Evolutionary conservation across 2,797 vertebrate species (phyloP).

Genomic region (Enteromius argenteus): DNA sequence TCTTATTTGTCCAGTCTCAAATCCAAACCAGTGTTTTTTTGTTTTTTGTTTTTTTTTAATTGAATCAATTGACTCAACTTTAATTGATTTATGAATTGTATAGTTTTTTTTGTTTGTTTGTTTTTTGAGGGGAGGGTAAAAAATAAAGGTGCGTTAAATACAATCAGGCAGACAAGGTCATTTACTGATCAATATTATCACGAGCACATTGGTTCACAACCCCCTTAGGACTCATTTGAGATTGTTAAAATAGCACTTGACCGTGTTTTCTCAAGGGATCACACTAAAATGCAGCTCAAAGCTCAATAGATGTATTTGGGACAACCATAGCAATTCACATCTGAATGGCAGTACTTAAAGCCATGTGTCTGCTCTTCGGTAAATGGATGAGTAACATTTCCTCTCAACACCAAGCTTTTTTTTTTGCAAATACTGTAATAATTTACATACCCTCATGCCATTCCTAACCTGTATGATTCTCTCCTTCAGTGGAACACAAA

Average conservation of each 20-base stretch:
- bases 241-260: conserved; percentile 21
- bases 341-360: not conserved
- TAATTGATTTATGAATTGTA: not conserved
- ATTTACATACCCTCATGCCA: not conserved
- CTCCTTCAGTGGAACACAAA: not conserved
- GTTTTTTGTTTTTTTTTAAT: not conserved
- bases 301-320: not conserved
- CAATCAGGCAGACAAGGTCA: conserved; percentile 33
- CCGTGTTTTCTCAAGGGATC: conserved; percentile 11
- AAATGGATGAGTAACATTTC: not conserved
- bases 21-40: not conserved
- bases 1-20: not conserved
- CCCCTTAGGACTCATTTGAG: conserved; percentile 38
- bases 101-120: not conserved
- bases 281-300: not conserved
- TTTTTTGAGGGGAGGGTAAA: not conserved
- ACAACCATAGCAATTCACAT: not conserved
- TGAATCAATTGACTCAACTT: not conserved
- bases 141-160: not conserved
- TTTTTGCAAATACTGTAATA: not conserved
- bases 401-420: not conserved
- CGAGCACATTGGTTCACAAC: conserved; percentile 20
- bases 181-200: conserved; percentile 38
- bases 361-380: not conserved
- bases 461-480: not conserved